Percentiles rank a stretch among this genome's conserved stretches.
Evolutionary conservation across 2,888 invertebrate species (phyloP).

Genomic region (Apamea anceps): DNA sequence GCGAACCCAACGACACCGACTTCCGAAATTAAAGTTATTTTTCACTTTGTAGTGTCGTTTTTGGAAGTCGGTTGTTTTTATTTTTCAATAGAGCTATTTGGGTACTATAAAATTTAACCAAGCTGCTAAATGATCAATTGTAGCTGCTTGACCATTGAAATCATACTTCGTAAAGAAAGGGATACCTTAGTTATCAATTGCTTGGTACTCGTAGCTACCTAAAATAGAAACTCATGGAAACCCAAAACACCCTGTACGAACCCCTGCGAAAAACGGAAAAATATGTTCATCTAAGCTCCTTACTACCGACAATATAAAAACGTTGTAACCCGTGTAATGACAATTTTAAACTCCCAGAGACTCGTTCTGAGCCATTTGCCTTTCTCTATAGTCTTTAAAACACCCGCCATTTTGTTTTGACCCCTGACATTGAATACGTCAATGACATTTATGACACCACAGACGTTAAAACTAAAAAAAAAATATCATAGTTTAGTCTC

Average conservation of each 20-base stretch:
- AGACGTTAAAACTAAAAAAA: background rate
- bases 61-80: no score
- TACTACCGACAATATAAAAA: constrained; percentile 83
- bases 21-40: no score
- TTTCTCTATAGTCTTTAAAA: constrained; percentile 79
- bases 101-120: background rate
- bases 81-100: background rate
- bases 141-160: background rate
- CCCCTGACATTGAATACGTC: constrained; percentile 53
- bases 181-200: background rate
- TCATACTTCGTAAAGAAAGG: background rate
- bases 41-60: no score
- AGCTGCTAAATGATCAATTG: background rate
- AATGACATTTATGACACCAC: fast-evolving
- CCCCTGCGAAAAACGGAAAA: constrained; percentile 65
- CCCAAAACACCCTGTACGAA: constrained; percentile 70
- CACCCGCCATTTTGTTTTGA: constrained; percentile 70
- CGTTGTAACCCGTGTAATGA: constrained; percentile 87
- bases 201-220: background rate
- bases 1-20: no score
- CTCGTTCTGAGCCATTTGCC: constrained; percentile 85
- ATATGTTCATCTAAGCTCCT: constrained; percentile 84
- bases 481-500: fast-evolving
- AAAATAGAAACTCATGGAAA: background rate
- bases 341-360: constrained; percentile 86